Base-by-base conservation (phyloP, 2,113 vertebrate genomes). In the Arvicanthis niloticus region DNA sequence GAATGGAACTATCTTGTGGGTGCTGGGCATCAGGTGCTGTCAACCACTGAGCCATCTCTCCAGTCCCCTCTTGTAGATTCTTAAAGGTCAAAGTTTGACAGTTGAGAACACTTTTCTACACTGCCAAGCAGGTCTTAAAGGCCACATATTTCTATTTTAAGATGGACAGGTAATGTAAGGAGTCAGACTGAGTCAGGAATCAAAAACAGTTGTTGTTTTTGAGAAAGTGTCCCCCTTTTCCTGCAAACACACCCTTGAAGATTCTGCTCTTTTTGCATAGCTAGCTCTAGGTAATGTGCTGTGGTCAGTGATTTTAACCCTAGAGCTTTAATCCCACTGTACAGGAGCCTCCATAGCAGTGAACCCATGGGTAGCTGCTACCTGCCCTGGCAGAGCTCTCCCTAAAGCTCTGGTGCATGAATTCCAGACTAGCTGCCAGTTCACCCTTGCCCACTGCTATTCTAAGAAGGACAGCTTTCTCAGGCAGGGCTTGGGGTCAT, bases 31-130 rank as follows among this genome's bases (percentile, higher is more conserved):
- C 65, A 29, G 56, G 65, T 5, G 26, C 48, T 56, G 15, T 70
- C 40, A 58, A 21, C 31, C 29, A 70, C 45, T 29, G 65, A 92
- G 1, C 58, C 7, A 26, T 90, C 93, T 91, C 65, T 22, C 93
- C 56, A 45, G 58, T 26, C 37, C 3, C 12, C 13, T 84, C n/a
- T 31, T 65, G 58, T n/a, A 88, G 48, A 88, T 56, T 88, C 93
- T 92, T 75, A 91, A 26, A 76, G 21, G 34, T 72, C 48, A 51
- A 65, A 78, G 87, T 78, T 53, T 92, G 22, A 60, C 77, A 82
- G 31, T 88, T 48, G 34, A 95, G 72, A 93, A 89, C 31, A 42
- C 78, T 88, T 94, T 90, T 86, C 75, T 62, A 88, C 86, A 89
- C 31, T 78, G 48, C 26, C 91, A 58, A 84, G 70, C 17, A 58